phyloP scores from a whole-genome alignment of 2,113 vertebrate genomes.

The Halichoeres trimaculatus region DNA sequence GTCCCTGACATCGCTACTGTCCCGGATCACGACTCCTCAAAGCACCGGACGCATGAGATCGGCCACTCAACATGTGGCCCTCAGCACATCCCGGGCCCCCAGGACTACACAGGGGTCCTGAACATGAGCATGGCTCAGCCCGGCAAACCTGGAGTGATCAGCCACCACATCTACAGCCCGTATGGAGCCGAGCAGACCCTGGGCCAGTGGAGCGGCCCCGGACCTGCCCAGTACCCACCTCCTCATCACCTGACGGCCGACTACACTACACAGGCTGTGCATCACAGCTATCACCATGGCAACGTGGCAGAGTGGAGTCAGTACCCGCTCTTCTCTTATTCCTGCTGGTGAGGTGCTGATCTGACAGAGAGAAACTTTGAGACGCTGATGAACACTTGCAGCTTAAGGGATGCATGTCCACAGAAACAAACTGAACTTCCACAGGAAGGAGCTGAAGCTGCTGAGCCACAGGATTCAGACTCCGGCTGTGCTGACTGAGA shows the following conservation, averaged over 20 bases:
- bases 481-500: slow-evolving; percentile 14
- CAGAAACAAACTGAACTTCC: neutral
- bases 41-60: slow-evolving; percentile 57
- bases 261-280: slow-evolving; percentile 84
- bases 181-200: slow-evolving; percentile 84
- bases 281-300: slow-evolving; percentile 85
- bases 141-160: slow-evolving; percentile 80
- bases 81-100: slow-evolving; percentile 72
- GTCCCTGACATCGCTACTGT: slow-evolving; percentile 83
- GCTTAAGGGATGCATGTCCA: slow-evolving; percentile 39
- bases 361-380: neutral
- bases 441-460: slow-evolving; percentile 3
- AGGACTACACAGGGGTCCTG: slow-evolving; percentile 86
- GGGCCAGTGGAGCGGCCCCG: slow-evolving; percentile 85
- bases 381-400: neutral
- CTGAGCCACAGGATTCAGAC: neutral
- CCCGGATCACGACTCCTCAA: slow-evolving; percentile 81
- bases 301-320: slow-evolving; percentile 91
- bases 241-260: slow-evolving; percentile 86
- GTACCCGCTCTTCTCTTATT: slow-evolving; percentile 90
- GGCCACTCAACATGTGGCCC: slow-evolving; percentile 70
- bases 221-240: slow-evolving; percentile 84
- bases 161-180: slow-evolving; percentile 85
- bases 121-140: slow-evolving; percentile 83
- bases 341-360: slow-evolving; percentile 86